Percentiles rank a stretch among this genome's conserved stretches.
Evolutionary conservation across 2,797 vertebrate species (phyloP).

Genomic region (Xiphophorus birchmanni): DNA sequence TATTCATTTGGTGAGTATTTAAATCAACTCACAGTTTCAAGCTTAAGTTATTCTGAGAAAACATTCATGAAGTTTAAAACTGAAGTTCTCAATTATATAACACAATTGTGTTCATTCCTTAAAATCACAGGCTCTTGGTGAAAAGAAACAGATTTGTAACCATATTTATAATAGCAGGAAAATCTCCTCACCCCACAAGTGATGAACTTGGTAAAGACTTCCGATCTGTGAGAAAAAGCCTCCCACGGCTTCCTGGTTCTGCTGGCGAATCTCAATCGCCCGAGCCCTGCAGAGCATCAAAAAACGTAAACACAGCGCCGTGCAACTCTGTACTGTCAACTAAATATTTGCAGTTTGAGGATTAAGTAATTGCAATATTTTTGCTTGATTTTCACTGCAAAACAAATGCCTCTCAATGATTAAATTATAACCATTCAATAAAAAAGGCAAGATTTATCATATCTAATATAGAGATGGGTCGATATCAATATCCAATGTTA

Average conservation of each 20-base stretch:
- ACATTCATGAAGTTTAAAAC: neutral
- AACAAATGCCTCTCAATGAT: conserved; percentile 27
- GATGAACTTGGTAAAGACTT: conserved; percentile 92
- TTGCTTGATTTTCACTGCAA: conserved; percentile 15
- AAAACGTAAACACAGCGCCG: neutral
- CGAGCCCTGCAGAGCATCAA: conserved; percentile 85
- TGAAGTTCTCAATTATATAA: neutral
- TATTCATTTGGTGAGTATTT: neutral
- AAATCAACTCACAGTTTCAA: neutral
- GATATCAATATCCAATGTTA: too few relatives aligned
- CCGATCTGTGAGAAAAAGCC: conserved; percentile 98
- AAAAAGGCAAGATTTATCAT: conserved; percentile 9
- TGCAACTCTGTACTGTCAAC: neutral
- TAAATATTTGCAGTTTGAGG: neutral
- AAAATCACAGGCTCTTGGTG: neutral
- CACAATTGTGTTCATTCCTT: neutral
- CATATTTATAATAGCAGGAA: neutral
- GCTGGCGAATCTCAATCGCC: conserved; percentile 92
- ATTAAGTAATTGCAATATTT: neutral
- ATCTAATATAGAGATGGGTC: neutral
- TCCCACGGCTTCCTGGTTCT: conserved; percentile 89
- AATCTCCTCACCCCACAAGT: conserved; percentile 92
- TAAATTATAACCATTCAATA: conserved; percentile 17
- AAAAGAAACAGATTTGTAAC: neutral
- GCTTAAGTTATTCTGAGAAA: neutral